phyloP scores from a whole-genome alignment of 2,113 vertebrate genomes.

The Mus pahari region DNA sequence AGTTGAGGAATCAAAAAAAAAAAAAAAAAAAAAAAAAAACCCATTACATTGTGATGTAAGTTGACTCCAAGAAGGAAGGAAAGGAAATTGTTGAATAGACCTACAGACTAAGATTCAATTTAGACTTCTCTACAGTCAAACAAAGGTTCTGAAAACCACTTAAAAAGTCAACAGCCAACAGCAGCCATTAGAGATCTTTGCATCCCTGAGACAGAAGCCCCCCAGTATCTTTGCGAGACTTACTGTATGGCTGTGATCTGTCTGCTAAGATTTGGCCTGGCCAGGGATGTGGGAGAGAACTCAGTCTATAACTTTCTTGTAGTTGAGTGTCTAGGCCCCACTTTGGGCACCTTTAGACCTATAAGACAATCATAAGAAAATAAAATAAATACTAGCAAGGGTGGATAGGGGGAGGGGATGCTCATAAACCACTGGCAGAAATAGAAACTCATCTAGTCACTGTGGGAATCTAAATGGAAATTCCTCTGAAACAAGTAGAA shows the following conservation, averaged over 20 bases:
- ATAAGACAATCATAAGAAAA: not conserved
- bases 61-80: not conserved
- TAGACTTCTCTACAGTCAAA: not conserved
- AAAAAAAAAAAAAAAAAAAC: too few relatives aligned
- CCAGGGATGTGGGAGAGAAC: rapidly evolving
- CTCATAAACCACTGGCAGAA: not conserved
- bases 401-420: not conserved
- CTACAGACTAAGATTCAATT: not conserved
- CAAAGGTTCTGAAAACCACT: not conserved
- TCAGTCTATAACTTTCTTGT: not conserved
- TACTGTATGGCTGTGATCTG: too few relatives aligned
- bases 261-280: rapidly evolving
- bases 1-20: not conserved
- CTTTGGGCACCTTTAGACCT: not conserved
- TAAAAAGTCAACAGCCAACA: not conserved
- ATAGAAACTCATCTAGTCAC: not conserved
- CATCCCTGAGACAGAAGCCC: not conserved
- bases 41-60: rapidly evolving
- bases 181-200: not conserved
- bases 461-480: not conserved
- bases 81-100: not conserved
- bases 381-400: not conserved
- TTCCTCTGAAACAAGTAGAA: not conserved
- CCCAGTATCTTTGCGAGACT: rapidly evolving
- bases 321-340: not conserved